These are phyloP conservation scores for Patiria pectinifera DNA, from an alignment of 53 echinoderm and acorn worm genomes.

Conservation along the genomic window DNA sequence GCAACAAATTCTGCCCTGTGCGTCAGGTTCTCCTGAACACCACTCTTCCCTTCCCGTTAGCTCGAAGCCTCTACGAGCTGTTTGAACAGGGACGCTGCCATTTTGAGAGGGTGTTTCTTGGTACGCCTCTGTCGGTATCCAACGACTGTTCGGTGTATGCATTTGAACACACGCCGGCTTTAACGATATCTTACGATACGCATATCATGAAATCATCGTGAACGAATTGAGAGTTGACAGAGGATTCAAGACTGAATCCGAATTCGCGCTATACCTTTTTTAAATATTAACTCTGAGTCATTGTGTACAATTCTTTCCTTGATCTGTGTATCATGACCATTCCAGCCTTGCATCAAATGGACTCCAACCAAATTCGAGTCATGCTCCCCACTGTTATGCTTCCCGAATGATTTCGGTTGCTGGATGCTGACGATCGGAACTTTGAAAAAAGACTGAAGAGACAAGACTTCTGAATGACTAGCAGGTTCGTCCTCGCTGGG, in stretches of 20 bases:
- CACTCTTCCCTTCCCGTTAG: background rate
- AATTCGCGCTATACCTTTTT: too few relatives aligned
- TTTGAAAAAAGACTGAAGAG: background rate
- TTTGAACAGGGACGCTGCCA: background rate
- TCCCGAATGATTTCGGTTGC: background rate
- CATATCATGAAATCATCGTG: background rate
- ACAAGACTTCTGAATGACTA: background rate
- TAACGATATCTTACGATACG: background rate
- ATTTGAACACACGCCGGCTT: background rate
- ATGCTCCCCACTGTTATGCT: background rate
- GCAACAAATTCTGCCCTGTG: background rate
- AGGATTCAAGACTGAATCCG: too few relatives aligned
- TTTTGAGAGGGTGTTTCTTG: background rate
- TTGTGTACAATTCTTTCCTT: background rate
- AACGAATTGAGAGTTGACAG: too few relatives aligned
- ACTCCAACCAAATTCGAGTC: background rate
- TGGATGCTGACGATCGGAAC: background rate
- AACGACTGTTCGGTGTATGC: conserved; percentile 13
- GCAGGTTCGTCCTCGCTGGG: background rate
- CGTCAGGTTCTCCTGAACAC: background rate
- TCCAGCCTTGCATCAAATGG: background rate
- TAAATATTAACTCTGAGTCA: too few relatives aligned
- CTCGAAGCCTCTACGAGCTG: background rate
- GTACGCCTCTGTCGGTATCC: background rate
- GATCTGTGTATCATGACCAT: background rate